Evolutionary conservation across 2,113 vertebrate genomes (phyloP).

Genomic region (Apaloderma vittatum): DNA sequence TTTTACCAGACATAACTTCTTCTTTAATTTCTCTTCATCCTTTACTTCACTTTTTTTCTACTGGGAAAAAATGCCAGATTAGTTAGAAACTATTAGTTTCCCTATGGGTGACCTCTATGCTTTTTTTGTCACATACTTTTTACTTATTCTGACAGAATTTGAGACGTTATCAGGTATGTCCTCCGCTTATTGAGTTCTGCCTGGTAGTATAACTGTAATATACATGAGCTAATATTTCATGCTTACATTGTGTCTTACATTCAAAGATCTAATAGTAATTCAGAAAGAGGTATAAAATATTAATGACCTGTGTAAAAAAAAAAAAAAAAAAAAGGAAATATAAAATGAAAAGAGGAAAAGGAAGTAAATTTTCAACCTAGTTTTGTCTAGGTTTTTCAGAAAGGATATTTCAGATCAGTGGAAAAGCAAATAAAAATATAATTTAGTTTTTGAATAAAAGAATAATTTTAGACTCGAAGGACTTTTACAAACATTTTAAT

Average conservation of each 20-base stretch:
- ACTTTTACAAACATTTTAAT: neutral
- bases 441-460: neutral
- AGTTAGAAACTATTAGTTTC: constrained; percentile 35
- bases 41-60: constrained; percentile 44
- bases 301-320: constrained; percentile 34
- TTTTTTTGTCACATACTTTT: constrained; percentile 13
- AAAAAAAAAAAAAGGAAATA: neutral
- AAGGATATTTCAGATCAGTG: neutral
- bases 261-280: constrained; percentile 33
- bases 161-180: constrained; percentile 41
- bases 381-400: neutral
- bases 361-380: neutral
- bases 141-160: constrained; percentile 51
- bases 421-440: neutral
- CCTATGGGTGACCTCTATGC: constrained; percentile 47
- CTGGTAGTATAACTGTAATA: constrained; percentile 44
- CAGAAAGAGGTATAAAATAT: constrained; percentile 30
- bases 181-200: constrained; percentile 62
- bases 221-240: constrained; percentile 41
- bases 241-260: constrained; percentile 47
- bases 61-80: constrained; percentile 5
- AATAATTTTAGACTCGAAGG: neutral
- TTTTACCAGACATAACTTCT: constrained; percentile 40
- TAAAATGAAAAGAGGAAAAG: constrained; percentile 25
- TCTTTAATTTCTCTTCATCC: constrained; percentile 40